phyloP scores from a whole-genome alignment of 2,797 vertebrate genomes.

The Scolopax bukidnonensis region DNA sequence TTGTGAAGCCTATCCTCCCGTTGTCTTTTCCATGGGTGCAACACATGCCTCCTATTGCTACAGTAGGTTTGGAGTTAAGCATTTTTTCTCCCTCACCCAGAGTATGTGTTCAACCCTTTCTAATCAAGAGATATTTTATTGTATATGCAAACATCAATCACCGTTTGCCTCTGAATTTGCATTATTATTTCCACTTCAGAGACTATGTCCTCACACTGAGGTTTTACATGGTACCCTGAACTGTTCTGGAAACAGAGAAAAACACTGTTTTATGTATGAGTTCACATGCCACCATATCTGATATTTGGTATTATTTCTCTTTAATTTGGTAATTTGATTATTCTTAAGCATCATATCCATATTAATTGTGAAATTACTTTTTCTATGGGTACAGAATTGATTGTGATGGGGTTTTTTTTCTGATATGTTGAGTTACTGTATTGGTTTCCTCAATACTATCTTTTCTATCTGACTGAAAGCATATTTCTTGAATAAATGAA shows the following conservation, averaged over 20 bases:
- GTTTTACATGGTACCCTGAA: not conserved
- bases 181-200: not conserved
- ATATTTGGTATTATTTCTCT: not conserved
- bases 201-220: not conserved
- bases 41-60: not conserved
- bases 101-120: not conserved
- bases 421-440: not conserved
- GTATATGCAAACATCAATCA: not conserved
- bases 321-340: not conserved
- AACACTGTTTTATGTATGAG: not conserved
- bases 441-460: not conserved
- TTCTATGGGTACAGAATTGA: not conserved
- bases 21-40: not conserved
- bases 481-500: slow-evolving; percentile 13
- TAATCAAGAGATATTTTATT: not conserved
- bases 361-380: not conserved
- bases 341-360: not conserved
- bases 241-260: not conserved
- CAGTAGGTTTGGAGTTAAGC: not conserved
- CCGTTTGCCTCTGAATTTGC: not conserved
- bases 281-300: not conserved
- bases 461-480: not conserved
- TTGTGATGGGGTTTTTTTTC: not conserved
- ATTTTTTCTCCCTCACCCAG: not conserved
- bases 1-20: not conserved